phyloP scores from a whole-genome alignment of 1,140 invertebrate genomes.

The Penaeus indicus region DNA sequence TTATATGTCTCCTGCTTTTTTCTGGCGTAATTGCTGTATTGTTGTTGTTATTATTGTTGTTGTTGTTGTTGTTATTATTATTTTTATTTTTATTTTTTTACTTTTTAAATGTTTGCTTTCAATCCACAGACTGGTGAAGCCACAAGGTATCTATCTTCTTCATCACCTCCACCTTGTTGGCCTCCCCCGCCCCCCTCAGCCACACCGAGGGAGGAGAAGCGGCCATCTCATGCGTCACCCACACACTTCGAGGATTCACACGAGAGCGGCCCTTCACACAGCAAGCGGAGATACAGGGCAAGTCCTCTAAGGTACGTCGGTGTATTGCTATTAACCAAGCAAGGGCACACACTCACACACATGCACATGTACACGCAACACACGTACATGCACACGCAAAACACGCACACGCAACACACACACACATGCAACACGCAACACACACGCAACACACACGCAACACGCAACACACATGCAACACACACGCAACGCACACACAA shows the following conservation, averaged over 20 bases:
- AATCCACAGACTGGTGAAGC: slow-evolving; percentile 45
- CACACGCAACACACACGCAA: too few species aligned
- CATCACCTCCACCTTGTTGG: slow-evolving; percentile 55
- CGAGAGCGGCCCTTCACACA: slow-evolving; percentile 59
- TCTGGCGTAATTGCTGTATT: too few species aligned
- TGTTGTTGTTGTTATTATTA: background rate
- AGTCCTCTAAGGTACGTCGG: slow-evolving; percentile 74
- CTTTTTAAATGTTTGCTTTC: background rate
- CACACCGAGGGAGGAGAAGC: slow-evolving; percentile 52
- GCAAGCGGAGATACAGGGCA: slow-evolving; percentile 75
- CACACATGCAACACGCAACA: too few species aligned
- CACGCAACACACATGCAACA: too few species aligned
- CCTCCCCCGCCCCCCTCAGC: slow-evolving; percentile 53
- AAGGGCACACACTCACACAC: too few species aligned
- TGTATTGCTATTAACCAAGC: background rate
- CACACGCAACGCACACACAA: too few species aligned
- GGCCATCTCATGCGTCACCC: slow-evolving; percentile 45
- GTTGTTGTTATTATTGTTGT: too few species aligned
- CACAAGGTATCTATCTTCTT: slow-evolving; percentile 48
- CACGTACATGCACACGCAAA: too few species aligned
- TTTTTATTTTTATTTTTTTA: background rate
- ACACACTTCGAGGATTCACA: slow-evolving; percentile 54
- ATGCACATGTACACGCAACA: too few species aligned
- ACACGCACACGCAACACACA: too few species aligned
- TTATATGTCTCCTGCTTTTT: too few species aligned